Conservation (phyloP, 2,888 invertebrate genomes). For the Emesis furor region DNA sequence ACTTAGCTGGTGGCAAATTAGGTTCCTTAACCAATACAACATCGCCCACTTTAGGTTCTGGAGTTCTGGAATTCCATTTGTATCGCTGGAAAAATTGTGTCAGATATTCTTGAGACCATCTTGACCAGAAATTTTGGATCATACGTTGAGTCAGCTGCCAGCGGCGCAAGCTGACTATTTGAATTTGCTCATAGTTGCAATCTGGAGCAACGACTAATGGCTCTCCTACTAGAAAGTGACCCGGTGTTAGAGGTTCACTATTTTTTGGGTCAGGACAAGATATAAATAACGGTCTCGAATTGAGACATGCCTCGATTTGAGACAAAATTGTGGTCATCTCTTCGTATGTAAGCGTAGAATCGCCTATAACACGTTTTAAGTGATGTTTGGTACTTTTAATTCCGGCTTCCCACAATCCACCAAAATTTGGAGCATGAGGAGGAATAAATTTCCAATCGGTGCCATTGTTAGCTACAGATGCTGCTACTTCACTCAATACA, state of each 20-base stretch:
- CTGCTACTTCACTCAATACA: no score
- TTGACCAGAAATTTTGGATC: slow-evolving; percentile 9
- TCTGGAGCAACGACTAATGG: neutral
- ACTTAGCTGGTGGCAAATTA: slow-evolving; percentile 5
- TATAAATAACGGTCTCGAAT: neutral
- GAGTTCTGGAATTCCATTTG: neutral
- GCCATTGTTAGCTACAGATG: no score
- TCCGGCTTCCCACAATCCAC: neutral
- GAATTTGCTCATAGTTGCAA: neutral
- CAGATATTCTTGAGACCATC: slow-evolving; percentile 2
- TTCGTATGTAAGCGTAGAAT: neutral
- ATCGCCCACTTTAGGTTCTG: neutral
- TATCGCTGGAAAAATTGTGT: neutral
- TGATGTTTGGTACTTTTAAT: neutral
- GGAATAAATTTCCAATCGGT: slow-evolving; percentile 17
- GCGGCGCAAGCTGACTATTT: neutral
- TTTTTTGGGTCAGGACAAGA: neutral
- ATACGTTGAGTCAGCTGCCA: neutral
- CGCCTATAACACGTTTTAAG: neutral
- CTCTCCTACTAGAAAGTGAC: slow-evolving; percentile 4
- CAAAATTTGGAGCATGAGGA: neutral
- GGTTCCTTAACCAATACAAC: neutral
- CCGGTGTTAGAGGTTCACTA: neutral
- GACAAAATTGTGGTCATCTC: neutral
- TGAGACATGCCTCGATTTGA: neutral